phyloP scores from a whole-genome alignment of 2,797 vertebrate species.

The Glyptemys insculpta region DNA sequence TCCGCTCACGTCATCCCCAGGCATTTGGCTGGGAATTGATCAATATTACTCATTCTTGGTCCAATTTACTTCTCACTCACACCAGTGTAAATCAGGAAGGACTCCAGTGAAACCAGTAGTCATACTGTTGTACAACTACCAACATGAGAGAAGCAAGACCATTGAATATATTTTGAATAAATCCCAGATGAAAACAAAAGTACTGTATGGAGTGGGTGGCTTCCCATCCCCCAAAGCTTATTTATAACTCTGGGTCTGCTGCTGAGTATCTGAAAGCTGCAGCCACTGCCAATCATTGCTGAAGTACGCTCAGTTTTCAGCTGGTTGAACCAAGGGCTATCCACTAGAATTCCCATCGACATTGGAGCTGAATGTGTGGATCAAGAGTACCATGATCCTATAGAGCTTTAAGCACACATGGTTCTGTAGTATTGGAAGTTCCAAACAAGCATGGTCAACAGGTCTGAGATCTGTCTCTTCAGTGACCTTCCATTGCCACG shows the following conservation, averaged over 20 bases:
- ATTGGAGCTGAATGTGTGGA: too few relatives aligned
- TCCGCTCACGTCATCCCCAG: background rate
- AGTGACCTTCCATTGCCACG: too few relatives aligned
- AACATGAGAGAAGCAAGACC: background rate
- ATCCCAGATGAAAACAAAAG: background rate
- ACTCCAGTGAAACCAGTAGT: background rate
- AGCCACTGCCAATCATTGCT: too few relatives aligned
- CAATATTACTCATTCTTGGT: background rate
- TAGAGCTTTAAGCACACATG: too few relatives aligned
- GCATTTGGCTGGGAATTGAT: too few relatives aligned
- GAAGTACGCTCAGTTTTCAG: background rate
- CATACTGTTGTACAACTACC: fast-evolving
- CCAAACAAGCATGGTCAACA: too few relatives aligned
- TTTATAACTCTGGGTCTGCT: background rate
- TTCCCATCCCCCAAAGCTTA: background rate
- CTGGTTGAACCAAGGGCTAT: background rate
- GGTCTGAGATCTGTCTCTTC: too few relatives aligned
- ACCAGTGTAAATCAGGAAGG: background rate
- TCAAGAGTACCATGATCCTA: too few relatives aligned
- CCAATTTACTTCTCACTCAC: background rate
- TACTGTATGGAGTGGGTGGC: background rate
- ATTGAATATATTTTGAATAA: background rate
- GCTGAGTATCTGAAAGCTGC: too few relatives aligned
- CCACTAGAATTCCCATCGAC: background rate
- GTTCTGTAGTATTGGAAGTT: too few relatives aligned